Conservation (phyloP, 2,797 vertebrate species). For the Malurus splendens region DNA sequence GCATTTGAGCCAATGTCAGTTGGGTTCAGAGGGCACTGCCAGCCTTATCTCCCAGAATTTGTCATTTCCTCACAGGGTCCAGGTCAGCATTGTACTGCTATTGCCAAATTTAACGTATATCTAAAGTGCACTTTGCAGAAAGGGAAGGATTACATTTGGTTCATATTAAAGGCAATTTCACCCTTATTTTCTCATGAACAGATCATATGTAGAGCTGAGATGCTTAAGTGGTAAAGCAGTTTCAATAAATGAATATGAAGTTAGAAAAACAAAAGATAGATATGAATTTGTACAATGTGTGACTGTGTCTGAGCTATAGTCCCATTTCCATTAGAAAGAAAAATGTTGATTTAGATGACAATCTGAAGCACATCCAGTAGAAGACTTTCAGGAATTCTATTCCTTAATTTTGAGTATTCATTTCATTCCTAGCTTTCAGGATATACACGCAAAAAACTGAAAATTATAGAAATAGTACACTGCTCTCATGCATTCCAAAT, state of each 20-base stretch:
- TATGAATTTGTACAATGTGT: background rate
- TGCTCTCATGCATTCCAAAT: slow-evolving; percentile 81
- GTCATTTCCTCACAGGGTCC: background rate
- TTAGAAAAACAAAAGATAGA: background rate
- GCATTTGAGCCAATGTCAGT: background rate
- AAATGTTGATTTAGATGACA: slow-evolving; percentile 25
- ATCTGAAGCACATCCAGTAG: slow-evolving; percentile 71
- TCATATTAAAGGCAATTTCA: background rate
- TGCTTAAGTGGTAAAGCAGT: background rate
- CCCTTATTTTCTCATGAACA: background rate
- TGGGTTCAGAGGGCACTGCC: background rate
- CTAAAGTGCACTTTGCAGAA: fast-evolving
- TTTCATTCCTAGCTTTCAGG: slow-evolving; percentile 52
- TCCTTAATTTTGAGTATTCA: slow-evolving; percentile 65
- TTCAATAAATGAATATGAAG: background rate
- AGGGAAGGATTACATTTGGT: background rate
- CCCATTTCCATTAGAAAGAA: background rate
- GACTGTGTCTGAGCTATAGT: background rate
- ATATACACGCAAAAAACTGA: slow-evolving; percentile 53
- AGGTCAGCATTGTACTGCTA: background rate
- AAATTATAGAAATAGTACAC: slow-evolving; percentile 76
- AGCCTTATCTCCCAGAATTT: background rate
- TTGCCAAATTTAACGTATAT: background rate
- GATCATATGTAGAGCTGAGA: background rate
- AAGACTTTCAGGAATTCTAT: slow-evolving; percentile 75